Evolutionary conservation across 2,113 vertebrate genomes (phyloP), one percentile per base, ranked within the genome.

Genomic region (Oncorhynchus keta): DNA sequence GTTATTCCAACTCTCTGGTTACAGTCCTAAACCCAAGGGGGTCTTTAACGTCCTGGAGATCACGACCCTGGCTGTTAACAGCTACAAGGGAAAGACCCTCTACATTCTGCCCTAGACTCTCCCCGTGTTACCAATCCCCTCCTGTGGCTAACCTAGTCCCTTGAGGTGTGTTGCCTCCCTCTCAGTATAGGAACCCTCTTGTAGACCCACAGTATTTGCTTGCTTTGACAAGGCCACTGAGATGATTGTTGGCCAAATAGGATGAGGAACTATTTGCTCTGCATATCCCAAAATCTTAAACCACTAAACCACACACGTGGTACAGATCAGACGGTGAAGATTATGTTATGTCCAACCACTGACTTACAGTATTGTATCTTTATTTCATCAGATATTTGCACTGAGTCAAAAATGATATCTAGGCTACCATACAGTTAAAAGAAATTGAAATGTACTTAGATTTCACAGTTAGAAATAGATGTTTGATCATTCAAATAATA

Each of bases 1-100:
- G 94, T 94, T 94, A 93, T 94, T 94, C 78, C 86, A 92, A 82
- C 86, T 94, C 92, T 94, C 91, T 85, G 70, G 93, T 94, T 94
- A 92, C 93, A 86, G 88, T 83, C 80, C 82, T 83, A 88, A 89
- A 91, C 93, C 89, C 93, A 91, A 83, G 93, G 90, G 93, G 91
- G 90, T 93, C 91, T 93, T 93, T 92, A 93, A 92, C 70, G 18
- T 87, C 76, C 82, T 62, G 86, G 89, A 89, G 94, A 90, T 93
- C 92, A 89, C 80, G 90, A 91, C 86, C 91, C 84, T 70, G 84
- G 86, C 92, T 92, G 90, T 93, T 94, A 93, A 93, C 93, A 92
- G 92, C 88, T 90, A 86, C 82, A 80, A 90, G 86, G 88, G 86
- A 91, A 92, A 90, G 88, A 83, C 87, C 88, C 86, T 77, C 76